phyloP scores from a whole-genome alignment of 2,113 vertebrate genomes.

The Microcebus tavaratra region DNA sequence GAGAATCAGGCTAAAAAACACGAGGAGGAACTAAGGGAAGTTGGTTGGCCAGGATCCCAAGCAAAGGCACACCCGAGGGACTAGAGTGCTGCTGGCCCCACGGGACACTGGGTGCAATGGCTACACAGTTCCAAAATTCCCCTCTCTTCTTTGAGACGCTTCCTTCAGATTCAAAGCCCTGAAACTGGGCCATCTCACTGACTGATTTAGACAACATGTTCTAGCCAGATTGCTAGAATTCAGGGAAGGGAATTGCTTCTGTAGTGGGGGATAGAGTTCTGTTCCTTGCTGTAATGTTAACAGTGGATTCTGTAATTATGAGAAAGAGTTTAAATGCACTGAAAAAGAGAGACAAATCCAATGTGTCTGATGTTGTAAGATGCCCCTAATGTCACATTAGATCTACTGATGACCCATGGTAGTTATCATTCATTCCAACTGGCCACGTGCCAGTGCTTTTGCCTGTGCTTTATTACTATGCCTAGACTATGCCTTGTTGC shows the following conservation, averaged over 20 bases:
- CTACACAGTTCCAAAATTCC: neutral
- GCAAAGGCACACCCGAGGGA: neutral
- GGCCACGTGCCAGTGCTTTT: neutral
- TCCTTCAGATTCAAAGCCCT: neutral
- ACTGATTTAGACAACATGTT: neutral
- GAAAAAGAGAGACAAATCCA: neutral
- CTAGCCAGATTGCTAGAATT: neutral
- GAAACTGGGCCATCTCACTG: neutral
- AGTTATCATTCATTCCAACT: neutral
- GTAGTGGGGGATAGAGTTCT: neutral
- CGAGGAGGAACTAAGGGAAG: neutral
- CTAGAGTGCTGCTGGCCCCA: neutral
- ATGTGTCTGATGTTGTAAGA: neutral
- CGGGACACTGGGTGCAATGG: no score
- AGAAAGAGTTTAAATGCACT: neutral
- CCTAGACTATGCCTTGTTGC: neutral
- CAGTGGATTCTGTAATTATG: neutral
- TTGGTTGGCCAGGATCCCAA: neutral
- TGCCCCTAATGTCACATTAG: neutral
- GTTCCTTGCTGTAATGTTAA: neutral
- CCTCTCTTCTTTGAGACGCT: neutral
- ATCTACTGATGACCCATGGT: neutral
- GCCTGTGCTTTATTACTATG: neutral
- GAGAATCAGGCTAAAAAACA: neutral
- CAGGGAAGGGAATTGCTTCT: neutral